phyloP scores from a whole-genome alignment of 2,113 vertebrate genomes.

The Pontoporia blainvillei region DNA sequence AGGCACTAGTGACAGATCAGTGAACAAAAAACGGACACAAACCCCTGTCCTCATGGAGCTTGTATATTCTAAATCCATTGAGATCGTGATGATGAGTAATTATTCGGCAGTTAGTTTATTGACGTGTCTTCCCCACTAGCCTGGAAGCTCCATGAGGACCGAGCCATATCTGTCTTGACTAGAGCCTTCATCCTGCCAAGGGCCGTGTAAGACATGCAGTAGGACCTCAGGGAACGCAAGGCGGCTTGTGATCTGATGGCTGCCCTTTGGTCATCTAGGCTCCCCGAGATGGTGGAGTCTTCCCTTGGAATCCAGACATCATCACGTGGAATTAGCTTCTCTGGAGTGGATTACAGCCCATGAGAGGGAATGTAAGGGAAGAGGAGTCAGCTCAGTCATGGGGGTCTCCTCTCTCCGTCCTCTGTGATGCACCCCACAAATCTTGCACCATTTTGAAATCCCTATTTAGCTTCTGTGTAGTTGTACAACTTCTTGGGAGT shows the following conservation, averaged over 20 bases:
- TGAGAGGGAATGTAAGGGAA: background rate
- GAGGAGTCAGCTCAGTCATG: fast-evolving
- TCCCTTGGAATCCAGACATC: background rate
- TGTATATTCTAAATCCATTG: background rate
- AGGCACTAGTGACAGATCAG: background rate
- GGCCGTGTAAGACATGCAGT: background rate
- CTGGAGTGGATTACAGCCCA: fast-evolving
- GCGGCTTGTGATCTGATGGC: background rate
- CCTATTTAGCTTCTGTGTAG: background rate
- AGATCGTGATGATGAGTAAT: background rate
- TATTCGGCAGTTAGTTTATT: background rate
- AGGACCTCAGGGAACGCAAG: background rate
- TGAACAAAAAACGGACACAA: background rate
- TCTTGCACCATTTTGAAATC: background rate
- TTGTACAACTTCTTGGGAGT: background rate
- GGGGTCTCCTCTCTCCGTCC: fast-evolving
- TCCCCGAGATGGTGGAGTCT: fast-evolving
- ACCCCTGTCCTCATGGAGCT: background rate
- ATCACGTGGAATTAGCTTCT: background rate
- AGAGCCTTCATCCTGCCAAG: background rate
- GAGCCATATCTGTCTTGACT: background rate
- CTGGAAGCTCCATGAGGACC: background rate
- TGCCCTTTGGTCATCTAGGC: fast-evolving
- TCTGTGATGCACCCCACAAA: fast-evolving
- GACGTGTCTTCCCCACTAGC: background rate